Evolutionary conservation across 2,888 invertebrate genomes (phyloP), one percentile per base, ranked within the genome.

Genomic region (Eudasyphora cyanicolor): DNA sequence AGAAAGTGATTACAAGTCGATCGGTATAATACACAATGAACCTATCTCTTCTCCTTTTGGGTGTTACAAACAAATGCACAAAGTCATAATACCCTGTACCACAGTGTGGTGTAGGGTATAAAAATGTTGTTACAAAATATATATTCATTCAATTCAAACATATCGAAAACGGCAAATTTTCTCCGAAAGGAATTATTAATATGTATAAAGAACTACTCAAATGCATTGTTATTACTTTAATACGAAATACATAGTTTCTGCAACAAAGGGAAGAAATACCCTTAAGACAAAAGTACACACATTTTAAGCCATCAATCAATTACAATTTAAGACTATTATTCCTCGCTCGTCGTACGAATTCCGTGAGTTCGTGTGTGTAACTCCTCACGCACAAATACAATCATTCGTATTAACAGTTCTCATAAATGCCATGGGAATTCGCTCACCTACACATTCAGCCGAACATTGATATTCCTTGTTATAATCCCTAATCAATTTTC

Each of bases 401-500:
- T 64, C 35, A 12, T 21, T 67, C 67, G 42, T 67, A 67, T 42
- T 67, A 67, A 42, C 67, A 27, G 27, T 57, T 57, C 24, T 24
- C 8, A 57, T 24, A 14, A 24, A 10, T 54, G 21, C 54, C 54
- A 19, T 8, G 14, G 57, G 24, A n/a, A 57, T 45, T n/a, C 45
- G n/a, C 32, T 8, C 45, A 45, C 45, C n/a, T 32, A 17, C 14
- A 35, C 38, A 27, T 14, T 67, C 1, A 12, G n/a, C n/a, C n/a
- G n/a, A n/a, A n/a, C n/a, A n/a, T n/a, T n/a, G 2, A 19, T 24
- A 29, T 60, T 62, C 14, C 10, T 38, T 2, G 24, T 70, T 24
- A n/a, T 77, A 69, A 77, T 70, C 54, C 45, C 70, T 70, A 35
- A 77, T 77, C 77, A 77, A 77, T 77, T 70, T 77, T 54, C 77